Evolutionary conservation across 2,113 vertebrate species (phyloP).

Genomic region (Miniopterus natalensis): DNA sequence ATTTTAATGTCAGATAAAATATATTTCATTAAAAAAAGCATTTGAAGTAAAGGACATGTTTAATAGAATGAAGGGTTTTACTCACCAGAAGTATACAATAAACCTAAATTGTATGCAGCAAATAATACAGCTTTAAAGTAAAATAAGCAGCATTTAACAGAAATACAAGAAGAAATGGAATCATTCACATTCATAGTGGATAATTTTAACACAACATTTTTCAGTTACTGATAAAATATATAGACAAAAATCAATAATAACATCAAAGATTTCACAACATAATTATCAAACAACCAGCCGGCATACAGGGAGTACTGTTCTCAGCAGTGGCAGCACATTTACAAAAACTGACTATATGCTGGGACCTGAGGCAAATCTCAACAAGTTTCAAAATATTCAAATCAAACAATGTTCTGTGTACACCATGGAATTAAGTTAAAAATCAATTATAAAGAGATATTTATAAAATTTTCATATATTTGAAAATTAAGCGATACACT

Average conservation of each 20-base stretch:
- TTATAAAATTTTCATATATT: background rate
- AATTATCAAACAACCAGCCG: background rate
- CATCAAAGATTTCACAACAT: background rate
- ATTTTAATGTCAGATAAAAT: background rate
- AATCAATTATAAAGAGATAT: background rate
- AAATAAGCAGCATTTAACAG: background rate
- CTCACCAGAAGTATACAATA: background rate
- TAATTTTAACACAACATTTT: background rate
- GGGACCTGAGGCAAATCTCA: background rate
- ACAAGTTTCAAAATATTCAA: background rate
- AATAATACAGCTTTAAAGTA: background rate
- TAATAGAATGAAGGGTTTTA: background rate
- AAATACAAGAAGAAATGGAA: background rate
- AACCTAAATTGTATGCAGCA: background rate
- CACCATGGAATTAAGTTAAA: slow-evolving; percentile 2
- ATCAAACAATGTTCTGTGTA: background rate
- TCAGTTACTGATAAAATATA: background rate
- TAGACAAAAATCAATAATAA: background rate
- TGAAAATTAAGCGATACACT: background rate
- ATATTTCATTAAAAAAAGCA: slow-evolving; percentile 22
- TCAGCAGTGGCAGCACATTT: background rate
- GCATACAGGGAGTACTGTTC: background rate
- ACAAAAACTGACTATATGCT: background rate
- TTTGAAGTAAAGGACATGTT: background rate
- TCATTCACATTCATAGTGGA: background rate